Conservation (phyloP, 2,888 invertebrate species). For the Tolmerus cingulatus region DNA sequence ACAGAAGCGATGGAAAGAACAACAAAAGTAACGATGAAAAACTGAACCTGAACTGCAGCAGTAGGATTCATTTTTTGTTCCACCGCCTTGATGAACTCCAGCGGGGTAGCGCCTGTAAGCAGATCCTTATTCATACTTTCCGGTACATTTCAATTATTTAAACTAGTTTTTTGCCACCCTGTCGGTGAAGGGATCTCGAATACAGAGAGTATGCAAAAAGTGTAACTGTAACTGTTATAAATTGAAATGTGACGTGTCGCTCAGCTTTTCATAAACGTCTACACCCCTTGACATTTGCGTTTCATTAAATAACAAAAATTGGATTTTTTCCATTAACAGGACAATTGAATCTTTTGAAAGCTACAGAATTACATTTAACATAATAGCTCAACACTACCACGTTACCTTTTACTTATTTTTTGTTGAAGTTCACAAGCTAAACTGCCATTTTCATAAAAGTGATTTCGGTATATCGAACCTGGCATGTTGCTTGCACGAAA, state of each 20-base stretch:
- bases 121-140: constrained; percentile 48
- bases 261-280: not conserved
- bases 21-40: constrained; percentile 11
- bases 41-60: constrained; percentile 26
- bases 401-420: not conserved
- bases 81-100: constrained; percentile 10
- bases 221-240: constrained; percentile 38
- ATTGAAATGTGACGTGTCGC: constrained; percentile 9
- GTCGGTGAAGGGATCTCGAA: constrained; percentile 18
- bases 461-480: too few species aligned
- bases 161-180: constrained; percentile 46
- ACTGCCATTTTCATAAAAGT: too few species aligned
- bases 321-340: not conserved
- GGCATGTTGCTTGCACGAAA: too few species aligned
- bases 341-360: not conserved
- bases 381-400: not conserved
- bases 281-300: constrained; percentile 30
- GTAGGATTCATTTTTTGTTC: constrained; percentile 32
- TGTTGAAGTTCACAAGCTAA: too few species aligned
- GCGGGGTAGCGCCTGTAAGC: constrained; percentile 39
- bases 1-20: constrained; percentile 3
- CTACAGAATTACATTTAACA: not conserved
- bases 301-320: constrained; percentile 11
- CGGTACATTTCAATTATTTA: constrained; percentile 49
- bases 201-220: constrained; percentile 17